Evolutionary conservation across 1,140 invertebrate genomes (phyloP).

Genomic region (Zaprionus ghesquierei): DNA sequence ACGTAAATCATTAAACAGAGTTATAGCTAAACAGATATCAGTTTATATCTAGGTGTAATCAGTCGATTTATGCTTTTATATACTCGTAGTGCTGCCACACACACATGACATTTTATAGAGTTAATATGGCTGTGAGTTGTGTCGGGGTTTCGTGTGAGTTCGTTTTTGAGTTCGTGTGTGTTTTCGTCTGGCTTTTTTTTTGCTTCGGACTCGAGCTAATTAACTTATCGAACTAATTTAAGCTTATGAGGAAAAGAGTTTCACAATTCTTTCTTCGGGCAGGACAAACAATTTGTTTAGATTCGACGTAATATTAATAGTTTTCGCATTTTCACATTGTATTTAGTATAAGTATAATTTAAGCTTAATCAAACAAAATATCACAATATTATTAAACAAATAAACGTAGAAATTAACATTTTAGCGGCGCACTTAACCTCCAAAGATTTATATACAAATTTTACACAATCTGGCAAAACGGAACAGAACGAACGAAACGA

Average conservation of each 20-base stretch:
- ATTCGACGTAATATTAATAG: slow-evolving; percentile 35
- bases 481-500: slow-evolving; percentile 23
- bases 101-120: slow-evolving; percentile 62
- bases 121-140: slow-evolving; percentile 67
- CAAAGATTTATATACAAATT: slow-evolving; percentile 51
- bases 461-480: slow-evolving; percentile 27
- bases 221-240: slow-evolving; percentile 57
- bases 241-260: slow-evolving; percentile 69
- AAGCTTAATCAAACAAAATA: slow-evolving; percentile 72
- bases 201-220: slow-evolving; percentile 38
- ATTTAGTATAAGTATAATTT: slow-evolving; percentile 57
- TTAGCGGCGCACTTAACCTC: slow-evolving; percentile 21
- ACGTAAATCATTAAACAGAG: slow-evolving; percentile 53
- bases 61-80: slow-evolving; percentile 68
- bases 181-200: background rate
- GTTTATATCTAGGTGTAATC: slow-evolving; percentile 71
- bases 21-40: slow-evolving; percentile 51
- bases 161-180: slow-evolving; percentile 4
- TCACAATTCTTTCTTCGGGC: slow-evolving; percentile 20
- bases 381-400: slow-evolving; percentile 74
- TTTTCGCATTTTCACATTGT: slow-evolving; percentile 34
- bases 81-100: slow-evolving; percentile 24
- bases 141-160: slow-evolving; percentile 18
- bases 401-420: slow-evolving; percentile 61
- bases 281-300: slow-evolving; percentile 10